phyloP scores from a whole-genome alignment of 2,888 invertebrate species.

The Spodoptera picta region DNA sequence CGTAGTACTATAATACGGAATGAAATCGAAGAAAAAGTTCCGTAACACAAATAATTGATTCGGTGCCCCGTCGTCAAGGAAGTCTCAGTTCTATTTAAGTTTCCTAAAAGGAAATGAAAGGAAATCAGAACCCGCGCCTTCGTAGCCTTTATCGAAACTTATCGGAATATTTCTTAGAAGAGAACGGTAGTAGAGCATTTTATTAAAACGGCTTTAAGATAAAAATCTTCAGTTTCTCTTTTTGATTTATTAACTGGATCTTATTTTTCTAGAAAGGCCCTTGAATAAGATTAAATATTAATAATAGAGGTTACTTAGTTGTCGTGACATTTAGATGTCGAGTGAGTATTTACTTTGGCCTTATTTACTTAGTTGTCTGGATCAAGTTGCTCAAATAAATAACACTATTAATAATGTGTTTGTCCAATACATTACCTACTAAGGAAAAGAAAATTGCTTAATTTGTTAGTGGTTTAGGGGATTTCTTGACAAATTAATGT shows the following conservation, averaged over 20 bases:
- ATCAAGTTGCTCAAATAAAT: too few relatives aligned
- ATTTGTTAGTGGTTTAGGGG: too few relatives aligned
- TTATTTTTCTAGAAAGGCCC: constrained; percentile 21
- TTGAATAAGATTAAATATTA: constrained; percentile 31
- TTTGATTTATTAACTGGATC: constrained; percentile 53
- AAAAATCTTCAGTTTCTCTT: constrained; percentile 66
- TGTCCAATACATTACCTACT: too few relatives aligned
- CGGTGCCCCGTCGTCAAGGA: constrained; percentile 83
- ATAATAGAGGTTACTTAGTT: constrained; percentile 17
- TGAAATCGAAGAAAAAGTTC: constrained; percentile 79
- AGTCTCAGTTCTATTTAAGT: constrained; percentile 88
- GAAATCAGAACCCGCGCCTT: constrained; percentile 84
- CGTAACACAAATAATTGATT: constrained; percentile 87
- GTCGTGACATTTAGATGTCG: constrained; percentile 17
- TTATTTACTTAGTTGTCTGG: not conserved
- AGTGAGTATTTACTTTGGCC: not conserved
- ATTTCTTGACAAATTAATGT: too few relatives aligned
- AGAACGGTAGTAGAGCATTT: constrained; percentile 71
- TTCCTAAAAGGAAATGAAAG: constrained; percentile 88
- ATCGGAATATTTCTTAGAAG: constrained; percentile 80
- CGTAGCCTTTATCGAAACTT: constrained; percentile 84
- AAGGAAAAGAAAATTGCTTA: too few relatives aligned
- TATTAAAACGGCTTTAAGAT: constrained; percentile 76
- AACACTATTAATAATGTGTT: too few relatives aligned
- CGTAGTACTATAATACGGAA: constrained; percentile 69